Conservation (phyloP, 2,888 invertebrate genomes). For the Perizoma affinitatum region DNA sequence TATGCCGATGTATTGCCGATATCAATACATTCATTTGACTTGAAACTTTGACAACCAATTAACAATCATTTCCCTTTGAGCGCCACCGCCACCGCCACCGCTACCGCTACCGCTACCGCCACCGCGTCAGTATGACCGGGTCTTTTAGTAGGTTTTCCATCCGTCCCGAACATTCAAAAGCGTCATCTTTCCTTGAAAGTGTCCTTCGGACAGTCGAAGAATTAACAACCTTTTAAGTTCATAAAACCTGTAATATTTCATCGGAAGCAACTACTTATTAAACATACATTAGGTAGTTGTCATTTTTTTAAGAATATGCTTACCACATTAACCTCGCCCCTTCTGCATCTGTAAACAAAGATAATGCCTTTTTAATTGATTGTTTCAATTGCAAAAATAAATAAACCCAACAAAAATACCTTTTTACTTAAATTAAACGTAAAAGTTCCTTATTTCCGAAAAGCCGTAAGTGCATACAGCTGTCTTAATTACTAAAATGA, state of each 20-base stretch:
- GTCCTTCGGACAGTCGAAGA: too few species aligned
- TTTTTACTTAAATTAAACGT: neutral
- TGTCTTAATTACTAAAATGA: slow-evolving; percentile 40
- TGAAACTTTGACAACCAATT: too few species aligned
- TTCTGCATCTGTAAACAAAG: slow-evolving; percentile 57
- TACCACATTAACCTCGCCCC: slow-evolving; percentile 41
- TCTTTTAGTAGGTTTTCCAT: too few species aligned
- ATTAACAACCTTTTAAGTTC: too few species aligned
- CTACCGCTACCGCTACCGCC: too few species aligned
- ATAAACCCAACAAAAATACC: neutral
- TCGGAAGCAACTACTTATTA: slow-evolving; percentile 1
- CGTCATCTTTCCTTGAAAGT: too few species aligned
- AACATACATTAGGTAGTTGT: slow-evolving; percentile 27
- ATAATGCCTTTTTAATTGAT: slow-evolving; percentile 58
- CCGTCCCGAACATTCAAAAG: too few species aligned
- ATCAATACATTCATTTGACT: too few species aligned
- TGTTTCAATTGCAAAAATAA: slow-evolving; percentile 30
- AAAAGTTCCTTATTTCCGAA: slow-evolving; percentile 7
- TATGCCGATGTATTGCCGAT: too few species aligned
- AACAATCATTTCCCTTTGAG: too few species aligned
- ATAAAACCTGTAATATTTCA: slow-evolving; percentile 7
- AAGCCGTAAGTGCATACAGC: slow-evolving; percentile 23
- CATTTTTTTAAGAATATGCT: slow-evolving; percentile 39
- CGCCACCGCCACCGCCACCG: too few species aligned
- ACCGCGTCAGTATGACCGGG: too few species aligned